Evolutionary conservation across 2,888 invertebrate species (phyloP).

Genomic region (Papilio gigon): DNA sequence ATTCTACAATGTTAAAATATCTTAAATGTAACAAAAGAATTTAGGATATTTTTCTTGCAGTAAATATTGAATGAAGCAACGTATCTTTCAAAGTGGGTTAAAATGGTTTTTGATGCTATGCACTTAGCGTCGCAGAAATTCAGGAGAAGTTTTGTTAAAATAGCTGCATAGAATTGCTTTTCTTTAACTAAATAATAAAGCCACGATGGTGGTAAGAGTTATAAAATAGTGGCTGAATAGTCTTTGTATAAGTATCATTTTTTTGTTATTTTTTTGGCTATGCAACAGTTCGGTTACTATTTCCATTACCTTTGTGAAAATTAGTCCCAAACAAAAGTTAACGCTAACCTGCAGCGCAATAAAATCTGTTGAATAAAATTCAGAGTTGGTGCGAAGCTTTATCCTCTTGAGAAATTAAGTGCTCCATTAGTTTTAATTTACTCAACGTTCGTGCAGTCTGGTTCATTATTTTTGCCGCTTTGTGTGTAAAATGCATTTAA

Average conservation of each 20-base stretch:
- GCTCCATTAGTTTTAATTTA: conserved; percentile 82
- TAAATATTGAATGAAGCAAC: too few species aligned
- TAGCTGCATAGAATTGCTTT: too few species aligned
- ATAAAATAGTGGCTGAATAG: too few species aligned
- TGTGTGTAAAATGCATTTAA: conserved; percentile 72
- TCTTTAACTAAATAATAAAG: too few species aligned
- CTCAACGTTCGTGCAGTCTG: conserved; percentile 65
- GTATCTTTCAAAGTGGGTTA: too few species aligned
- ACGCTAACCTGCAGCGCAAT: conserved; percentile 46
- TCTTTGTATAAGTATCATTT: too few species aligned
- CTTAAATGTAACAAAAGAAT: neutral
- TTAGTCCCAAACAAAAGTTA: conserved; percentile 33
- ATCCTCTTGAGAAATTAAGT: conserved; percentile 81
- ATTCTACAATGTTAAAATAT: neutral
- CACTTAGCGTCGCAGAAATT: neutral
- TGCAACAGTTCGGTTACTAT: conserved; percentile 1
- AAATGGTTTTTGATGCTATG: too few species aligned
- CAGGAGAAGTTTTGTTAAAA: too few species aligned
- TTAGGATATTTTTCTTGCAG: neutral
- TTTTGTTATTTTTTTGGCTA: neutral
- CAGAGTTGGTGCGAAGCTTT: conserved; percentile 59
- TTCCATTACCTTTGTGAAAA: conserved; percentile 10
- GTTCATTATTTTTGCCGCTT: conserved; percentile 75
- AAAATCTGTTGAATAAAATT: conserved; percentile 63
- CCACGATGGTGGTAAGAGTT: too few species aligned